A percentile compares a stretch with the other conserved stretches of the same genome.
These are phyloP conservation scores for Lasioglossum villosulum DNA, from an alignment of 2,888 invertebrate species.

Conservation along the genomic window DNA sequence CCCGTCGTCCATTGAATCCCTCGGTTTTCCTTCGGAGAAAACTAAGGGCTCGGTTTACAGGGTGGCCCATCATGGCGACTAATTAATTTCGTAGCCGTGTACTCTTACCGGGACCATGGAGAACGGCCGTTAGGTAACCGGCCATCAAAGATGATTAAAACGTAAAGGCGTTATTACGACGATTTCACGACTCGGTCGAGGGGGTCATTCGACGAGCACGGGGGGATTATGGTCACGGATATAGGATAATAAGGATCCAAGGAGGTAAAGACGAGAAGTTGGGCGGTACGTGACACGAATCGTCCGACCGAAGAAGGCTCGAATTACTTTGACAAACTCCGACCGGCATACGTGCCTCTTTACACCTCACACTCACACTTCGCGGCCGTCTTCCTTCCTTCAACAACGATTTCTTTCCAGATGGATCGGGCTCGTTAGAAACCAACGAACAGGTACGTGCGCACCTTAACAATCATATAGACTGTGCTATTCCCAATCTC, in stretches of 20 bases:
- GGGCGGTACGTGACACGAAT: slow-evolving; percentile 75
- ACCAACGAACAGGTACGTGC: slow-evolving; percentile 34
- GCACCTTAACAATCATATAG: neutral
- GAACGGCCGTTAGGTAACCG: neutral
- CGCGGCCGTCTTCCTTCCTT: neutral
- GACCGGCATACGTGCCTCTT: slow-evolving; percentile 53
- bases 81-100: slow-evolving; percentile 34
- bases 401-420: neutral
- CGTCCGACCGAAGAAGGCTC: slow-evolving; percentile 66
- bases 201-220: slow-evolving; percentile 64
- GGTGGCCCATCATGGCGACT: neutral
- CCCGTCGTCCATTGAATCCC: slow-evolving; percentile 9
- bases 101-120: neutral
- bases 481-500: neutral
- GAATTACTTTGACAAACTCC: slow-evolving; percentile 82
- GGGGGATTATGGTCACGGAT: slow-evolving; percentile 67
- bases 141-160: slow-evolving; percentile 61
- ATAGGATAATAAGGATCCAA: slow-evolving; percentile 76
- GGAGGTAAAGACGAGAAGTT: slow-evolving; percentile 70
- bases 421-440: slow-evolving; percentile 46
- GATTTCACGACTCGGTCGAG: slow-evolving; percentile 68
- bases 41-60: neutral
- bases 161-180: slow-evolving; percentile 58
- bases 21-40: neutral
- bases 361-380: neutral